phyloP scores from a whole-genome alignment of 2,797 vertebrate genomes.

The Enteromius argenteus region DNA sequence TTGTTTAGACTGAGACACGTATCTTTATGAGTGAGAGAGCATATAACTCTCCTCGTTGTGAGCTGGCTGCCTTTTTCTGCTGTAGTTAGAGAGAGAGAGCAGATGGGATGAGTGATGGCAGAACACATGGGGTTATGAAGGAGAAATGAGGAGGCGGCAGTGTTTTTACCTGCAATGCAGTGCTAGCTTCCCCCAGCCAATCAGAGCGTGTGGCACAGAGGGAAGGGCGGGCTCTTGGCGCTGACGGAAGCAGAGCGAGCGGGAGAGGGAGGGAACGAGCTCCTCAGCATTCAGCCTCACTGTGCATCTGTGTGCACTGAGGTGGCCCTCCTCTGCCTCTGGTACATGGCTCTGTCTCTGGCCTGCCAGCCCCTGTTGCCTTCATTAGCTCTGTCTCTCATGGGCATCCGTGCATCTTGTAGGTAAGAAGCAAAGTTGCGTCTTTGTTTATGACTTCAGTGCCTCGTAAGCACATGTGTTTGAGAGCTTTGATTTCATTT shows the following conservation, averaged over 20 bases:
- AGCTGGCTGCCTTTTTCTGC: conserved; percentile 8
- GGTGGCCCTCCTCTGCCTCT: conserved; percentile 47
- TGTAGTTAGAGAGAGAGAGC: conserved; percentile 41
- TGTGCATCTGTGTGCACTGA: conserved; percentile 62
- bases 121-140: conserved; percentile 65
- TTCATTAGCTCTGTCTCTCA: conserved; percentile 65
- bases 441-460: background rate
- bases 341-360: conserved; percentile 68
- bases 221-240: conserved; percentile 69
- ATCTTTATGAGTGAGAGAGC: conserved; percentile 28
- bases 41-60: background rate
- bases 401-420: conserved; percentile 82
- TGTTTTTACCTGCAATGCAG: conserved; percentile 92
- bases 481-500: conserved; percentile 4
- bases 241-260: conserved; percentile 73
- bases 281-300: conserved; percentile 66
- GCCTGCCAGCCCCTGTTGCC: conserved; percentile 63
- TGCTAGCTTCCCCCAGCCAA: conserved; percentile 82
- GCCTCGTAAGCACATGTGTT: background rate
- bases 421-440: conserved; percentile 70
- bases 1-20: conserved; percentile 17
- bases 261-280: conserved; percentile 48
- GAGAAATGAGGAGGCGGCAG: conserved; percentile 45
- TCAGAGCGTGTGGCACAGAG: conserved; percentile 64
- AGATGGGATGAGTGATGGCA: conserved; percentile 15